Evolutionary conservation across 2,888 invertebrate species (phyloP).

Genomic region (Noctuana brunneofusca): DNA sequence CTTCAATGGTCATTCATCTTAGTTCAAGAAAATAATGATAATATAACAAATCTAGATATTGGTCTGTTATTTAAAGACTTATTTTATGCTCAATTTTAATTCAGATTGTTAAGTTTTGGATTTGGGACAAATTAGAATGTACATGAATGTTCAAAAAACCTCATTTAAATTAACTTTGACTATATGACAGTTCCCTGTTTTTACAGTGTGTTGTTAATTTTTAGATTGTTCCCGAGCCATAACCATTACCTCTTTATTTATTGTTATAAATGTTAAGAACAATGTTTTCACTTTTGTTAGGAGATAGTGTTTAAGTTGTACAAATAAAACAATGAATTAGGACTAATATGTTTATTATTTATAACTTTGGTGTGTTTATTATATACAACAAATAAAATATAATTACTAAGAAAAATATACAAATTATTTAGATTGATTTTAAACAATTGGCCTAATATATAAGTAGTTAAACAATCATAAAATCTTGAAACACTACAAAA

Average conservation of each 20-base stretch:
- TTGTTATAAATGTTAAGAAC: constrained; percentile 64
- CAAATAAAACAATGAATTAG: constrained; percentile 65
- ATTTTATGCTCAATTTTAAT: background rate
- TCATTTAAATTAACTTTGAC: background rate
- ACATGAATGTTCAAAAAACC: background rate
- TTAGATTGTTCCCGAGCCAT: background rate
- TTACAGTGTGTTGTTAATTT: constrained; percentile 23
- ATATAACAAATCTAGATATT: background rate
- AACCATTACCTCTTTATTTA: constrained; percentile 22
- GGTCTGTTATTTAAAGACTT: background rate
- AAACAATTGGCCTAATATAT: constrained; percentile 38
- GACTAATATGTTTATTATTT: constrained; percentile 77
- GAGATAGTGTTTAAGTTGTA: constrained; percentile 35
- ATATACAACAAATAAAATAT: constrained; percentile 78
- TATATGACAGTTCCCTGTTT: background rate
- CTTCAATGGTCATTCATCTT: background rate
- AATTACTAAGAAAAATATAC: constrained; percentile 64
- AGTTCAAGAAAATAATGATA: no score
- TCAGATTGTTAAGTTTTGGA: background rate
- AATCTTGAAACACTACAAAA: constrained; percentile 37
- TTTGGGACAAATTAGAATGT: background rate
- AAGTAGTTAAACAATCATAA: constrained; percentile 46
- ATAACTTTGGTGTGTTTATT: constrained; percentile 82
- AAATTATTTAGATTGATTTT: constrained; percentile 44
- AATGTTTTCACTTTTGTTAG: constrained; percentile 43